phyloP scores from a whole-genome alignment of 1,140 invertebrate species.

The Colletes gigas region DNA sequence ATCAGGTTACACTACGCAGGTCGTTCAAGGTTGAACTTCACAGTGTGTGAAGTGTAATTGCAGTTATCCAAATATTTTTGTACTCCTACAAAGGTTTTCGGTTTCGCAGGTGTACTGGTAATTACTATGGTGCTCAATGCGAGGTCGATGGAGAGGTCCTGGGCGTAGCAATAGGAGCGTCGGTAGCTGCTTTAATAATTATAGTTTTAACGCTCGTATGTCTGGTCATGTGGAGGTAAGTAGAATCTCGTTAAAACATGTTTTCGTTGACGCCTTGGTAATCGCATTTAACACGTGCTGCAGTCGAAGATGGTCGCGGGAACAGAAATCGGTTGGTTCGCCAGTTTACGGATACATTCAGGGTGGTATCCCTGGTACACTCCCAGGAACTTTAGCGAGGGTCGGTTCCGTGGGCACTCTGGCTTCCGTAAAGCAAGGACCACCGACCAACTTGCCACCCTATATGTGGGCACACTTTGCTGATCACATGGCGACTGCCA shows the following conservation, averaged over 20 bases:
- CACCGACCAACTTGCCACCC: slow-evolving; percentile 75
- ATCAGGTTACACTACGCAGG: no score
- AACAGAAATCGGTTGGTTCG: slow-evolving; percentile 90
- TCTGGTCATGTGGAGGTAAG: slow-evolving; percentile 94
- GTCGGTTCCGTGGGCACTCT: slow-evolving; percentile 80
- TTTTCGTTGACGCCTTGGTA: no score
- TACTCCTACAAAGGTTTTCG: neutral
- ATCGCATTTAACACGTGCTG: slow-evolving; percentile 19
- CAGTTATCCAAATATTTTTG: neutral
- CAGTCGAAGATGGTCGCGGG: slow-evolving; percentile 92
- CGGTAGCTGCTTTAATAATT: slow-evolving; percentile 92
- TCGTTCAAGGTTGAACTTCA: no score
- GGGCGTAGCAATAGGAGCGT: slow-evolving; percentile 93
- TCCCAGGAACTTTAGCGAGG: slow-evolving; percentile 71
- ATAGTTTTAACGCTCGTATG: slow-evolving; percentile 93
- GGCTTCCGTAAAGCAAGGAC: slow-evolving; percentile 83
- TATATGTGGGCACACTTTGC: slow-evolving; percentile 90
- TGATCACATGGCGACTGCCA: slow-evolving; percentile 90
- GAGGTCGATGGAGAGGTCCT: slow-evolving; percentile 95
- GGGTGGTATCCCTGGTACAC: slow-evolving; percentile 82
- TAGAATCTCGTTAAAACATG: neutral
- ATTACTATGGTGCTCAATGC: slow-evolving; percentile 93
- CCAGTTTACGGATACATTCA: slow-evolving; percentile 92
- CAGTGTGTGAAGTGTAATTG: no score
- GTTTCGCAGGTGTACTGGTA: slow-evolving; percentile 87